These are phyloP conservation scores for Rhagoletis zephyria DNA, from an alignment of 1,140 invertebrate species.

Conservation along the genomic window DNA sequence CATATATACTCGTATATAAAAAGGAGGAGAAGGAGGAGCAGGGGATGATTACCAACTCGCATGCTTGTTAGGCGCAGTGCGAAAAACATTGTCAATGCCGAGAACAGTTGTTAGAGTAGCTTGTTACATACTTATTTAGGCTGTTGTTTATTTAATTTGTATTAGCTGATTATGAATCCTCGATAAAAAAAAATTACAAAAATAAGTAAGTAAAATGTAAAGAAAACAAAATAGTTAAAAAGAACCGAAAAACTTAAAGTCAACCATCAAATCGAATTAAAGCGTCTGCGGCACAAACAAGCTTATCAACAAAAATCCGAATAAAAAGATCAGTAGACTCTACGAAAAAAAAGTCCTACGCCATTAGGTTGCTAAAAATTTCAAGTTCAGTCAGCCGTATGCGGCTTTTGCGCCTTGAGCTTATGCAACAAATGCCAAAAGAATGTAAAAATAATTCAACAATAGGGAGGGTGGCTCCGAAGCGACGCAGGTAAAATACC, in stretches of 20 bases:
- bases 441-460: slow-evolving; percentile 27
- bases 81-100: slow-evolving; percentile 45
- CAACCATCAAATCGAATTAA: slow-evolving; percentile 43
- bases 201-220: background rate
- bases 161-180: background rate
- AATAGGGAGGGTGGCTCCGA: background rate
- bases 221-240: background rate
- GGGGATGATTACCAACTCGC: background rate
- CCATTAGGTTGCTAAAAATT: background rate
- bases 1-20: background rate
- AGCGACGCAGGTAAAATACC: background rate
- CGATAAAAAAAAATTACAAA: background rate
- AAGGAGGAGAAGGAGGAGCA: too few species aligned
- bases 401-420: background rate
- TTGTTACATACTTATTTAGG: background rate
- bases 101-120: background rate
- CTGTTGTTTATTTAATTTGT: slow-evolving; percentile 27
- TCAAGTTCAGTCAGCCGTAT: slow-evolving; percentile 13
- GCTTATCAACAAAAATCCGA: background rate
- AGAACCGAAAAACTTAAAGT: background rate
- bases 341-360: slow-evolving; percentile 5
- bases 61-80: background rate
- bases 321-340: background rate
- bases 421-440: slow-evolving; percentile 35
- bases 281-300: slow-evolving; percentile 10